Conservation (phyloP, 2,888 invertebrate genomes). For the Ecdyonurus torrentis region DNA sequence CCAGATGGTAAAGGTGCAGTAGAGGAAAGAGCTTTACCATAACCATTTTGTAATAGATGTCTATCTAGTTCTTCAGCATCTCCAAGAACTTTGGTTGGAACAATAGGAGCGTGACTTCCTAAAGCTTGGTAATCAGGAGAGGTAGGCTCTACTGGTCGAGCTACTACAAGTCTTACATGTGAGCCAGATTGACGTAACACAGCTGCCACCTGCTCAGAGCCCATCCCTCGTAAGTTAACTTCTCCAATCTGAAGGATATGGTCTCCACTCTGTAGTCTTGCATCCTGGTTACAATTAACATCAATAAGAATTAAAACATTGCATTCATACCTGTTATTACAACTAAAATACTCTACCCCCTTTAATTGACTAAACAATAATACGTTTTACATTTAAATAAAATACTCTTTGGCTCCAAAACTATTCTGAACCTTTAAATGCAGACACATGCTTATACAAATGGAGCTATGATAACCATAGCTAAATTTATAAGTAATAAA, state of each 20-base stretch:
- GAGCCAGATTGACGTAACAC: conserved; percentile 90
- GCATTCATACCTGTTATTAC: too few relatives aligned
- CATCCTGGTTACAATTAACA: too few relatives aligned
- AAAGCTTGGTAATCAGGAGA: conserved; percentile 56
- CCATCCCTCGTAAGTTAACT: conserved; percentile 89
- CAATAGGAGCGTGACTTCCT: conserved; percentile 66
- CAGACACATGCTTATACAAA: too few relatives aligned
- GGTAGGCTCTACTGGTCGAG: conserved; percentile 72
- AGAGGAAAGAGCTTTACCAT: conserved; percentile 39
- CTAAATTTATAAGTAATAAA: too few relatives aligned
- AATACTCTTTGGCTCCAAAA: too few relatives aligned
- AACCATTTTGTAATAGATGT: conserved; percentile 65
- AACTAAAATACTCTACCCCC: too few relatives aligned
- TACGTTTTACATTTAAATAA: too few relatives aligned
- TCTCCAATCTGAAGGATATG: conserved; percentile 93
- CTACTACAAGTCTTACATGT: conserved; percentile 86
- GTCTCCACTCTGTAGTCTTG: conserved; percentile 88
- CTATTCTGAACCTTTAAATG: too few relatives aligned
- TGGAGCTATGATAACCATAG: too few relatives aligned
- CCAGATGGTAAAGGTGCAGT: conserved; percentile 19
- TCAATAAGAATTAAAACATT: too few relatives aligned
- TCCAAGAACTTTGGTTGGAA: conserved; percentile 73
- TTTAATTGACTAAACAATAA: too few relatives aligned
- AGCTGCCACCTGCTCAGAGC: conserved; percentile 91
- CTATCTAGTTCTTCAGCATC: conserved; percentile 77